Evolutionary conservation across 2,888 invertebrate genomes (phyloP), one percentile per base, ranked within the genome.

Genomic region (Celastrina argiolus): DNA sequence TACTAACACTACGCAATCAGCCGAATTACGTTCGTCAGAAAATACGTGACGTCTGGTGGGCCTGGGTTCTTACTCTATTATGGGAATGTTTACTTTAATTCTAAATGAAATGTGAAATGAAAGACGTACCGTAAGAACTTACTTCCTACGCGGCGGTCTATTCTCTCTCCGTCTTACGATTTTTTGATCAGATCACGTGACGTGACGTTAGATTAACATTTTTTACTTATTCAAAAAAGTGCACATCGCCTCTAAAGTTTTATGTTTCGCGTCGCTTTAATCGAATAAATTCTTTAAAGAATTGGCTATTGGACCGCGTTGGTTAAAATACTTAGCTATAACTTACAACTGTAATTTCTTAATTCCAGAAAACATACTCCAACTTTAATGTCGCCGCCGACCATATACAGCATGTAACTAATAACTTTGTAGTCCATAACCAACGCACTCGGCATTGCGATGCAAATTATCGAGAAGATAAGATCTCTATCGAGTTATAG

Each of bases 401-500:
- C 67, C 31, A 31, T 31, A 31, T 31, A 5, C 31, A 31, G 31
- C 7, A 31, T 31, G 5, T 2, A 31, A 67, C 66, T 63, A 31
- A 36, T 36, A 16, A 28, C n/a, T 6, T 16, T 28, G 42, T 31
- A 31, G 31, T 18, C 6, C 26, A 26, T 5, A n/a, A 10, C 14
- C 14, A 36, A 45, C 51, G 63, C 64, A 68, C 66, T 70, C 65
- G 63, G 68, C 65, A 68, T 69, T 68, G 68, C 69, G 67, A 71
- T 69, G 68, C 69, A 66, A 70, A 69, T 18, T 68, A 67, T 45
- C 22, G 51, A 28, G 56, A 31, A 59, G 70, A 70, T 71, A 68
- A 71, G 71, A 71, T 70, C 70, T 63, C 41, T 69, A 69, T 70
- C 70, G 42, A 42, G 8, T 64, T 61, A 58, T 66, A 66, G 66